These are phyloP conservation scores for Cuniculus paca DNA, from an alignment of 2,797 vertebrate genomes.

Conservation along the genomic window DNA sequence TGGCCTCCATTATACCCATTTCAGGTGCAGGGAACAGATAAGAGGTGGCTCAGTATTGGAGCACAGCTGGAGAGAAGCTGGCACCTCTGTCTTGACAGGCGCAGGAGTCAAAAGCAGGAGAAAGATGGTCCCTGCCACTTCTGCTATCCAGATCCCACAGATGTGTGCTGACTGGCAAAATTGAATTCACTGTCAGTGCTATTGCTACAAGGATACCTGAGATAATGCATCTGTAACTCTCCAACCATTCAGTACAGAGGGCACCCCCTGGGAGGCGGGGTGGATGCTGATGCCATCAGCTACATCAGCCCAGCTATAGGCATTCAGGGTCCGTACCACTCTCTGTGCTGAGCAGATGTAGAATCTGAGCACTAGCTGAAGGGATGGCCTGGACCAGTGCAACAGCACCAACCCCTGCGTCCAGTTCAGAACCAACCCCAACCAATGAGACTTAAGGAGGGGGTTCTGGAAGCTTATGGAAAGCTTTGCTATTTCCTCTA, in stretches of 20 bases:
- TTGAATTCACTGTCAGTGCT: neutral
- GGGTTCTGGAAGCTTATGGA: neutral
- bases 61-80: neutral
- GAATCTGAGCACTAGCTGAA: neutral
- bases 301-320: neutral
- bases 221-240: neutral
- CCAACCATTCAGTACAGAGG: neutral
- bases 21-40: neutral
- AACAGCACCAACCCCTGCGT: neutral
- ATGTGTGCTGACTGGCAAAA: neutral
- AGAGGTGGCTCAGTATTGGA: neutral
- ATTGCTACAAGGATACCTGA: neutral
- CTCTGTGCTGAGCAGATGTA: neutral
- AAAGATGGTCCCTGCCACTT: neutral
- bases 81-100: neutral
- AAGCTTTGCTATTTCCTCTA: neutral
- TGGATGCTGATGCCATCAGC: neutral
- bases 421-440: neutral
- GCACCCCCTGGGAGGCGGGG: neutral
- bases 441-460: neutral
- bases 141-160: neutral
- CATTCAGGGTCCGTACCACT: neutral
- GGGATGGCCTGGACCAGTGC: neutral
- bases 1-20: neutral
- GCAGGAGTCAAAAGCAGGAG: neutral